Evolutionary conservation across 2,797 vertebrate species (phyloP), one percentile per base, ranked within the genome.

Genomic region (Varecia variegata): DNA sequence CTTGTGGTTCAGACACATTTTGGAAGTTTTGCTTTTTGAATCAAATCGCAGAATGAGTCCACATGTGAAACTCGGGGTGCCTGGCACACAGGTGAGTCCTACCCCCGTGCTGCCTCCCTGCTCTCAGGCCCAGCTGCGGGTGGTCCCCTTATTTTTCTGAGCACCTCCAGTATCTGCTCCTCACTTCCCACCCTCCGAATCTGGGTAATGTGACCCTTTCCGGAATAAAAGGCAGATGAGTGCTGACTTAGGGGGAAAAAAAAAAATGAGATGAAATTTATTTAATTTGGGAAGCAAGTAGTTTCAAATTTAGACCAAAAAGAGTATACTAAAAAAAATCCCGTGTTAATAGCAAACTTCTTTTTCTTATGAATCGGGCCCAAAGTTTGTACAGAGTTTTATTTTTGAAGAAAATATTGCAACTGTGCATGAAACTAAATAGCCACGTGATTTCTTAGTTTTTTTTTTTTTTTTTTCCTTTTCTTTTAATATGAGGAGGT

Each of bases 351-450:
- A 98, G 98, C 98, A 98, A 98, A 94, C 92, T 97, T 97, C 97
- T 98, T 98, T 98, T 98, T 99, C 98, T 98, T 98, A 99, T 99
- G 98, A 99, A 99, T 99, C 98, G 98, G 98, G 98, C 98, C 98
- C 98, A 98, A 98, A 98, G 97, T 98, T 98, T 99, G 98, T 98
- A 99, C 98, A 99, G 98, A 98, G 97, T 97, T 98, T 97, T 97
- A 97, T 98, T 88, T 98, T 98, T 98, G 98, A 98, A 98, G 98
- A 98, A 98, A 98, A 98, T 97, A 98, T 98, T 98, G 97, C 98
- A 98, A 98, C 97, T 98, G 98, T 98, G 98, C 98, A 98, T 98
- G 98, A 98, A 99, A 99, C 98, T 98, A 98, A 99, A 98, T 97
- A 98, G 98, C 98, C 98, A 98, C 43, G 97, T 98, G 98, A 98